Evolutionary conservation across 2,797 vertebrate genomes (phyloP).

Genomic region (Margarornis squamiger): DNA sequence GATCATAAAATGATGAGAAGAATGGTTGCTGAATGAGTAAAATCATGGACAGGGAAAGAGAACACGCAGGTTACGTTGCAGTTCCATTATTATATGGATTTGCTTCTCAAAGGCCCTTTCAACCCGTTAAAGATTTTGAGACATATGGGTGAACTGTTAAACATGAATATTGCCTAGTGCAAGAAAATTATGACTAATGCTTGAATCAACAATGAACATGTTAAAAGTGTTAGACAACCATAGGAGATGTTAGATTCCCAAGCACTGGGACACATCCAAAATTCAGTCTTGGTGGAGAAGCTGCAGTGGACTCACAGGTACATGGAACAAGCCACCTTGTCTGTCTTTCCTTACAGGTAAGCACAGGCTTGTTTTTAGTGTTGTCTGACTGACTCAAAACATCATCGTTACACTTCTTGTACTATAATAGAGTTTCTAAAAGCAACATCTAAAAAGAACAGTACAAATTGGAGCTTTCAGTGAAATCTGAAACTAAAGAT

Average conservation of each 20-base stretch:
- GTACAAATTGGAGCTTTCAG: background rate
- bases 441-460: background rate
- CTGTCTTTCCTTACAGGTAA: background rate
- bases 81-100: background rate
- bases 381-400: background rate
- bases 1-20: constrained; percentile 36
- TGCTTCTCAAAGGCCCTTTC: background rate
- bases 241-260: background rate
- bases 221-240: background rate
- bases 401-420: background rate
- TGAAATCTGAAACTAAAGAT: background rate
- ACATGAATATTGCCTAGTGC: background rate
- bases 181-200: background rate
- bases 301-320: background rate
- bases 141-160: background rate
- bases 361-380: background rate
- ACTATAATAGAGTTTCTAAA: background rate
- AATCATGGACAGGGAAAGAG: background rate
- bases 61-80: fast-evolving
- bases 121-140: background rate
- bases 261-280: background rate
- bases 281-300: background rate
- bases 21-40: background rate
- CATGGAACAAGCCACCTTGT: background rate
- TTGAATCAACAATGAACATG: background rate